phyloP scores from a whole-genome alignment of 2,113 vertebrate species.

The Crotophaga sulcirostris region DNA sequence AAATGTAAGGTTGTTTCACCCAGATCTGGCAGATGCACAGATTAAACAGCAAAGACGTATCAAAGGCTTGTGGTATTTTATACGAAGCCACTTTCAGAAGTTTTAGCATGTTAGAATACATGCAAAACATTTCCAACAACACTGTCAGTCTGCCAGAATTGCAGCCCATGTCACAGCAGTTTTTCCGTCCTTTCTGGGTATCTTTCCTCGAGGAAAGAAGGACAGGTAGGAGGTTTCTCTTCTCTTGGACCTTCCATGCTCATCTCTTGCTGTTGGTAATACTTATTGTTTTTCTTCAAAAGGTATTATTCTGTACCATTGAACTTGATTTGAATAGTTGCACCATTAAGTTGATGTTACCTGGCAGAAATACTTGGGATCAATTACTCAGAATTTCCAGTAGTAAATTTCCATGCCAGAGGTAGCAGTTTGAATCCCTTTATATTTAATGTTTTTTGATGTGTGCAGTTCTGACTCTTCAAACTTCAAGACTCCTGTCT shows the following conservation, averaged over 20 bases:
- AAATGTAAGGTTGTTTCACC: neutral
- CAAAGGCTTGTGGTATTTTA: neutral
- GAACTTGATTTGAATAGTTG: neutral
- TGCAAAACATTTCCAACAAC: neutral
- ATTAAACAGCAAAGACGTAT: neutral
- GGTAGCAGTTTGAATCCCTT: neutral
- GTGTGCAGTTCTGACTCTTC: neutral
- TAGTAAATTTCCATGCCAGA: neutral
- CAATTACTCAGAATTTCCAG: neutral
- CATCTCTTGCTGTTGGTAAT: neutral
- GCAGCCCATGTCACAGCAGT: neutral
- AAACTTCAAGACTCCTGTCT: neutral
- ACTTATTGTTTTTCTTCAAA: neutral
- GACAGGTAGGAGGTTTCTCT: neutral
- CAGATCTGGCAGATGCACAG: neutral
- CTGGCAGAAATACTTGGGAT: neutral
- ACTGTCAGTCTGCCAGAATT: neutral
- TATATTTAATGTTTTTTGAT: neutral
- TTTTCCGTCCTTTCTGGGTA: neutral
- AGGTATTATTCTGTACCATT: neutral
- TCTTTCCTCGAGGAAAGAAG: neutral
- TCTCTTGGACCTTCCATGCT: neutral
- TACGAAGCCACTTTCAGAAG: neutral
- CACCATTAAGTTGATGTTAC: neutral
- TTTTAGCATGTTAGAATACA: neutral